phyloP scores from a whole-genome alignment of 1,140 invertebrate species.

The Trichoplusia ni region DNA sequence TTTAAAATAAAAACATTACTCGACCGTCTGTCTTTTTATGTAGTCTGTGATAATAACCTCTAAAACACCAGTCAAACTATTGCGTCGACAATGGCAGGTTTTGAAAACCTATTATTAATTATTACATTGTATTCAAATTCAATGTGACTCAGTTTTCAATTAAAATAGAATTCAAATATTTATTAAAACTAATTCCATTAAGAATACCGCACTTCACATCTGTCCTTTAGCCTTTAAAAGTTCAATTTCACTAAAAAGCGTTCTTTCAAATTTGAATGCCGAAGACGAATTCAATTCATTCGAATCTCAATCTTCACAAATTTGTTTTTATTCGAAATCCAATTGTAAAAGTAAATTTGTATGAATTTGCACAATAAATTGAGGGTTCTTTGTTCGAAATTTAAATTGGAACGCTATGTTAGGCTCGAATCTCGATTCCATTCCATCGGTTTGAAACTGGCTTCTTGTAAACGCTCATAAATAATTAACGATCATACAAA shows the following conservation, averaged over 20 bases:
- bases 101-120: too few species aligned
- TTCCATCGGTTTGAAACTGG: neutral
- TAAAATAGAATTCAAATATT: neutral
- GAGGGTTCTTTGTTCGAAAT: neutral
- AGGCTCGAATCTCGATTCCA: neutral
- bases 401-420: neutral
- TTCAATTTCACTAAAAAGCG: constrained; percentile 22
- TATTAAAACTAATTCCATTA: constrained; percentile 13
- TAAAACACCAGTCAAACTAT: too few species aligned
- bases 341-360: too few species aligned
- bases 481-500: constrained; percentile 6
- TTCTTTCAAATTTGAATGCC: constrained; percentile 11
- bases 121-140: neutral
- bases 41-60: too few species aligned
- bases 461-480: neutral
- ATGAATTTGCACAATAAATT: neutral
- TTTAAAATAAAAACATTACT: too few species aligned
- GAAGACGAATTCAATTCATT: constrained; percentile 1
- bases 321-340: constrained; percentile 1
- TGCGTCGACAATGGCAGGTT: too few species aligned
- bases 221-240: constrained; percentile 6
- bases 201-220: constrained; percentile 1
- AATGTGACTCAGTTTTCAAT: neutral
- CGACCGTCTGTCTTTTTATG: too few species aligned
- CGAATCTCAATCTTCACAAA: neutral